Base-by-base conservation (phyloP, 37 sponge, comb jelly and placozoan genomes). In the Beroe ovata region DNA sequence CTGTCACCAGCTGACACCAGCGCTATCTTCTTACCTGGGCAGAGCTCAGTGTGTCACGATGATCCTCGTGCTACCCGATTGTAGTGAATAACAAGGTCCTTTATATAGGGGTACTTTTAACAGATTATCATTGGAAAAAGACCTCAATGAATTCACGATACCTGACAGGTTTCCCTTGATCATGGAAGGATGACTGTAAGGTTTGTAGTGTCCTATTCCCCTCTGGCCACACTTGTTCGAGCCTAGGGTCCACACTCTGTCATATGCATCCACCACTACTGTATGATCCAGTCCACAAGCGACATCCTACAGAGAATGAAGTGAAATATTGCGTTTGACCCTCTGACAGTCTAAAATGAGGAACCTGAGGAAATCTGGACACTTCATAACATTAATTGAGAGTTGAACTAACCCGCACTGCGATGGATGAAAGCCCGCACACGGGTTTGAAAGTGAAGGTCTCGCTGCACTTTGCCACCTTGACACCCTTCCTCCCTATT, bases 151-250 rank as follows among this genome's bases (percentile, higher is more conserved):
- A n/a, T n/a, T n/a, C n/a, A n/a, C n/a, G n/a, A 47, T 47, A 47
- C 54, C 54, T 47, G 54, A 47, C 11, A 77, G 8, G 34, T 77
- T 77, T 22, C 39, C 84, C 58, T 42, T 39, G 84, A 77, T 35
- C 14, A 77, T 77, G 84, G 84, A 41, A 21, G 84, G 84, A 4
- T 77, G 84, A 22, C 58, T 39, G 22, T 42, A 42, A 2, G n/a
- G n/a, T 39, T 77, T 77, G 84, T 77, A 77, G 84, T 77, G 47
- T 16, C 84, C 84, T 42, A 77, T n/a, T 2, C 84, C 84, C 8
- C 84, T n/a, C 54, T 77, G 84, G 21, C 84, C 84, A 42, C 84
- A 77, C 84, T 77, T 77, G 84, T 77, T 77, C 0, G 84, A 77
- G 21, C 84, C 84, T n/a, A 77, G 54, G 19, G 58, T 77, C 84